These are phyloP conservation scores for Chloromyia formosa DNA, from an alignment of 2,888 invertebrate genomes.

Conservation along the genomic window DNA sequence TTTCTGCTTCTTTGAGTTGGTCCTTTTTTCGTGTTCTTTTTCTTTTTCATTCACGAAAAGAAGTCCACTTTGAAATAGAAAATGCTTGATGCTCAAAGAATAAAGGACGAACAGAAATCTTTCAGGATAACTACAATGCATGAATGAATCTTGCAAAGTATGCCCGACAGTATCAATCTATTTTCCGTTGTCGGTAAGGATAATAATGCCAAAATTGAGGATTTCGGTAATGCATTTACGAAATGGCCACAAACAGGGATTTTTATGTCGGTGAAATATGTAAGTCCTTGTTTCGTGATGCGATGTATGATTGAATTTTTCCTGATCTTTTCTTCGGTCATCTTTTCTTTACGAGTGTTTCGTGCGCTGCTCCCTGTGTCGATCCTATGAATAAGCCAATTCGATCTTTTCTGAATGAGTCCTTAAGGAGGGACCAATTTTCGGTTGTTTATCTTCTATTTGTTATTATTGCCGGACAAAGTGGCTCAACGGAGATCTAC, in stretches of 20 bases:
- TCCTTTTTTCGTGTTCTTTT: conserved; percentile 28
- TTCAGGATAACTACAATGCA: conserved; percentile 16
- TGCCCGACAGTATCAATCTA: not conserved
- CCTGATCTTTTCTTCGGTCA: not conserved
- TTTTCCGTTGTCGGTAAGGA: conserved; percentile 18
- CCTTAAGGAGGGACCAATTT: conserved; percentile 40
- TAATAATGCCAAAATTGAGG: conserved; percentile 1
- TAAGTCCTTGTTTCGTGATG: conserved; percentile 11
- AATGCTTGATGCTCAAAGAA: not conserved
- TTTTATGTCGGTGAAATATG: conserved; percentile 27
- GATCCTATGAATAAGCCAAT: not conserved
- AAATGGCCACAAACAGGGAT: conserved; percentile 17
- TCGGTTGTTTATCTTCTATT: conserved; percentile 35
- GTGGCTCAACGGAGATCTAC: not conserved
- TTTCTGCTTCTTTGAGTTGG: conserved; percentile 44
- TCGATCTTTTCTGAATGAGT: conserved; percentile 14
- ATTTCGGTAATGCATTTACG: conserved; percentile 7
- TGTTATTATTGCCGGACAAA: conserved; percentile 19
- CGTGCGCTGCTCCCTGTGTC: not conserved
- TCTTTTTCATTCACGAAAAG: conserved; percentile 25
- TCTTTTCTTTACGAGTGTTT: no score
- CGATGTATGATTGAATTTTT: not conserved
- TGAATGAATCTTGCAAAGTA: conserved; percentile 25
- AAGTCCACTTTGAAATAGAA: not conserved
- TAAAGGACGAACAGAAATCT: conserved; percentile 2